A percentile compares a stretch with the other conserved stretches of the same genome.
phyloP scores from a whole-genome alignment of 2,888 invertebrate genomes.

The Orthonevra nobilis region DNA sequence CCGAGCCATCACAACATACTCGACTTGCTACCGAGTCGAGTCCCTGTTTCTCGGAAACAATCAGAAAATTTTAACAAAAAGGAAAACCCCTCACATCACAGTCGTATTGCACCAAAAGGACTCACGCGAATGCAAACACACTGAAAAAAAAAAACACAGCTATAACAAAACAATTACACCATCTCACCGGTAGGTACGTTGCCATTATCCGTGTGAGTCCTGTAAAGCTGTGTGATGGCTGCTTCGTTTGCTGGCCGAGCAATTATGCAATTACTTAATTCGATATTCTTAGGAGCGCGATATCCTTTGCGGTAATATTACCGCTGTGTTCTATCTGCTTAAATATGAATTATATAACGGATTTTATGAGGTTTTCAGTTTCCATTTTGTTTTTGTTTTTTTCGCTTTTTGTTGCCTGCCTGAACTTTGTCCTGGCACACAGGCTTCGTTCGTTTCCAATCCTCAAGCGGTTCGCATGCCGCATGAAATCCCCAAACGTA shows the following conservation, averaged over 20 bases:
- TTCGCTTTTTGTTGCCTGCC: background rate
- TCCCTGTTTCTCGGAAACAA: constrained; percentile 53
- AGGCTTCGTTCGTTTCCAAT: no score
- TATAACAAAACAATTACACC: constrained; percentile 69
- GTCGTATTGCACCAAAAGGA: constrained; percentile 19
- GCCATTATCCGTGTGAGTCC: constrained; percentile 3
- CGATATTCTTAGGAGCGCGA: constrained; percentile 73
- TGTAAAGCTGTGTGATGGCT: no score
- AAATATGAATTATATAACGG: constrained; percentile 66
- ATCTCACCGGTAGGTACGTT: constrained; percentile 27
- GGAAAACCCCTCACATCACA: background rate
- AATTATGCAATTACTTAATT: constrained; percentile 79
- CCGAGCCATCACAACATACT: constrained; percentile 48
- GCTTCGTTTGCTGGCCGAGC: constrained; percentile 72
- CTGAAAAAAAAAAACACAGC: no score
- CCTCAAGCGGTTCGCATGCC: constrained; percentile 68
- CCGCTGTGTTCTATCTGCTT: constrained; percentile 61
- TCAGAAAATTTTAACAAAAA: constrained; percentile 57
- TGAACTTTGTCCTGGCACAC: constrained; percentile 52
- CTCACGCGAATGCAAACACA: no score
- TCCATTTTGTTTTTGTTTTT: constrained; percentile 30
- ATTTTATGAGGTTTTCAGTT: constrained; percentile 59
- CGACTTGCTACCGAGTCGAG: constrained; percentile 21
- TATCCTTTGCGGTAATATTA: constrained; percentile 66
- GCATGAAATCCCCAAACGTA: constrained; percentile 60